These are phyloP conservation scores for Tethya wilhelma DNA, from an alignment of 37 sponge, comb jelly and placozoan species.

Conservation along the genomic window DNA sequence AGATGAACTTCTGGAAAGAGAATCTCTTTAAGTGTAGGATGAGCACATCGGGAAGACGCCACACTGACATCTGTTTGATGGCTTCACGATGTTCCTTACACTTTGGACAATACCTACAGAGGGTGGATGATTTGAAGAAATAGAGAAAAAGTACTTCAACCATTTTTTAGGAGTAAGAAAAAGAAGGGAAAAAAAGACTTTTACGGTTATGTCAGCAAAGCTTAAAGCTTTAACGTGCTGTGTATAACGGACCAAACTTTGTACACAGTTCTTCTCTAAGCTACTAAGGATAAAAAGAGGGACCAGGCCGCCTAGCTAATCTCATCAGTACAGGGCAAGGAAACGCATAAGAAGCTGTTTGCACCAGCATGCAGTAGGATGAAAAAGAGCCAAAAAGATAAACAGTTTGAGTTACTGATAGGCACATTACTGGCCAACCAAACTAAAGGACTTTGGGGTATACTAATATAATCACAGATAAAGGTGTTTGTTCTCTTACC, in stretches of 20 bases:
- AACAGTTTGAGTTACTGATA: too few relatives aligned
- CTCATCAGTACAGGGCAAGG: too few relatives aligned
- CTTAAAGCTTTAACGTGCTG: too few relatives aligned
- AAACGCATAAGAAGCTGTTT: too few relatives aligned
- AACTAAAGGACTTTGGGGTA: neutral
- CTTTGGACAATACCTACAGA: slow-evolving; percentile 84
- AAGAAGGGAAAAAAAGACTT: too few relatives aligned
- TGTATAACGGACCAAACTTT: too few relatives aligned
- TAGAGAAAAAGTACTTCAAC: neutral
- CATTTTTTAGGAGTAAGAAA: too few relatives aligned
- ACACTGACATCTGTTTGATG: slow-evolving; percentile 90
- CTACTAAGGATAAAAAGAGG: neutral
- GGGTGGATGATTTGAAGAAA: neutral
- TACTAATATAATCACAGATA: neutral
- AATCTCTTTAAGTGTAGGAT: slow-evolving; percentile 95
- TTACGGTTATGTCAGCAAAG: too few relatives aligned
- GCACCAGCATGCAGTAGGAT: too few relatives aligned
- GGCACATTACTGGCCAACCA: neutral
- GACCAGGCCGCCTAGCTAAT: too few relatives aligned
- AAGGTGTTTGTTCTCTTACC: too few relatives aligned
- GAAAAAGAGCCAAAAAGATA: too few relatives aligned
- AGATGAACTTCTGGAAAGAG: slow-evolving; percentile 45
- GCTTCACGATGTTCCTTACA: slow-evolving; percentile 94
- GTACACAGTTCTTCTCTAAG: neutral
- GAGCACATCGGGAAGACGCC: slow-evolving; percentile 85